Conservation (phyloP, 2,888 invertebrate genomes). For the Ganaspis brasiliensis region DNA sequence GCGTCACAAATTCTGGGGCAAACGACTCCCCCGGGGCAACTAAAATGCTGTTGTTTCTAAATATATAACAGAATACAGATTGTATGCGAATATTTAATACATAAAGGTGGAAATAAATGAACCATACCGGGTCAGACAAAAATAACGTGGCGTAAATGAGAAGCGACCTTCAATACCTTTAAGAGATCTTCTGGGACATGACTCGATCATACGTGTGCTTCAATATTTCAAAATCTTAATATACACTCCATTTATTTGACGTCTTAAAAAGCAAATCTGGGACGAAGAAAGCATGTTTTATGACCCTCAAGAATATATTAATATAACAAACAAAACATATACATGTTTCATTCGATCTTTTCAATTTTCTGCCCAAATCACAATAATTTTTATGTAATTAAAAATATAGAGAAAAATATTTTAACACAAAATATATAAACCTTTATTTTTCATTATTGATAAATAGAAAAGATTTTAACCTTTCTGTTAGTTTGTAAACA, state of each 20-base stretch:
- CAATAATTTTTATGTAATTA: too few species aligned
- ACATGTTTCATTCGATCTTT: too few species aligned
- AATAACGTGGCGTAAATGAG: conserved; percentile 48
- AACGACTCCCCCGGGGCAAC: conserved; percentile 10
- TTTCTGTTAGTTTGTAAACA: too few species aligned
- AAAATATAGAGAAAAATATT: too few species aligned
- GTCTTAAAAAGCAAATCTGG: not conserved
- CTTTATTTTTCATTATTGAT: too few species aligned
- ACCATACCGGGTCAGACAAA: not conserved
- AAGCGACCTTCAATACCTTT: conserved; percentile 44
- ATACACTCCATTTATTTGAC: not conserved
- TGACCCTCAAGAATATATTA: too few species aligned
- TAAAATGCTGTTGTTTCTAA: conserved; percentile 2
- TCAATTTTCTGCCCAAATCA: too few species aligned
- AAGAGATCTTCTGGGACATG: conserved; percentile 57
- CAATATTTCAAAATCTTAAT: not conserved
- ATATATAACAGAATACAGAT: conserved; percentile 20
- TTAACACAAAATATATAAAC: too few species aligned
- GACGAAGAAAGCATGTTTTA: not conserved
- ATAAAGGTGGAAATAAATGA: conserved; percentile 18
- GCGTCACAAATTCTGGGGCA: conserved; percentile 33
- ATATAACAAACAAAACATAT: too few species aligned
- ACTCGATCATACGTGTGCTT: conserved; percentile 53
- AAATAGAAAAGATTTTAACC: too few species aligned
- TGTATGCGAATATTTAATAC: conserved; percentile 7